Evolutionary conservation across 1,140 invertebrate species (phyloP).

Genomic region (Nylanderia fulva): DNA sequence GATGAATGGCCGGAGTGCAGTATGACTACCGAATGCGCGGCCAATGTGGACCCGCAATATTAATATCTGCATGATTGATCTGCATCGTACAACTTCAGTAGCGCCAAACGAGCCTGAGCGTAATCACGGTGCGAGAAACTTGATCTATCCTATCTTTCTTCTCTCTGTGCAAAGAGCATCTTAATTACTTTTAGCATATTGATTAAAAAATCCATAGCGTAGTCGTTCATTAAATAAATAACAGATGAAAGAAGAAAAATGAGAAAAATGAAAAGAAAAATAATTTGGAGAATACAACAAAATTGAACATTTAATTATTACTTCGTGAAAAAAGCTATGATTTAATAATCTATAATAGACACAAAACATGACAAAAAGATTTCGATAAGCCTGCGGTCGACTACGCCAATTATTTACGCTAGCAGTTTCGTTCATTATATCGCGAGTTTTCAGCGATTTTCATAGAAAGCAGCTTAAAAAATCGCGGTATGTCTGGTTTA

Average conservation of each 20-base stretch:
- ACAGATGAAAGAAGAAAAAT: background rate
- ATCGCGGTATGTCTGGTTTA: slow-evolving; percentile 69
- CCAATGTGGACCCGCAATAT: slow-evolving; percentile 72
- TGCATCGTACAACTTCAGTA: slow-evolving; percentile 53
- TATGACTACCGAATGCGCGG: slow-evolving; percentile 78
- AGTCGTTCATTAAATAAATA: background rate
- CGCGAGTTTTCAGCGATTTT: slow-evolving; percentile 69
- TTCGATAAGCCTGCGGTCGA: background rate
- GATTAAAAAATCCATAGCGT: background rate
- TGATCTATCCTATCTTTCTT: background rate
- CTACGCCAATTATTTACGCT: slow-evolving; percentile 34
- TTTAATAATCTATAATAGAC: background rate
- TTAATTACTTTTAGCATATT: background rate
- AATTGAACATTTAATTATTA: slow-evolving; percentile 7
- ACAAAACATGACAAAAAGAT: background rate
- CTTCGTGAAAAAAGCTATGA: background rate
- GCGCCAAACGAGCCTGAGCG: slow-evolving; percentile 38
- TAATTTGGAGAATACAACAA: background rate
- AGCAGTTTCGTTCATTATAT: slow-evolving; percentile 70
- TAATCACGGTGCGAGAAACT: slow-evolving; percentile 40
- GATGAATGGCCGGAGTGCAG: slow-evolving; percentile 80
- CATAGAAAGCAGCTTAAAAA: slow-evolving; percentile 79
- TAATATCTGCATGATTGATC: slow-evolving; percentile 79
- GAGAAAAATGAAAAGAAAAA: background rate
- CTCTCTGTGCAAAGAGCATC: background rate